Conservation (phyloP, 2,888 invertebrate genomes). For the Ariolimax columbianus region DNA sequence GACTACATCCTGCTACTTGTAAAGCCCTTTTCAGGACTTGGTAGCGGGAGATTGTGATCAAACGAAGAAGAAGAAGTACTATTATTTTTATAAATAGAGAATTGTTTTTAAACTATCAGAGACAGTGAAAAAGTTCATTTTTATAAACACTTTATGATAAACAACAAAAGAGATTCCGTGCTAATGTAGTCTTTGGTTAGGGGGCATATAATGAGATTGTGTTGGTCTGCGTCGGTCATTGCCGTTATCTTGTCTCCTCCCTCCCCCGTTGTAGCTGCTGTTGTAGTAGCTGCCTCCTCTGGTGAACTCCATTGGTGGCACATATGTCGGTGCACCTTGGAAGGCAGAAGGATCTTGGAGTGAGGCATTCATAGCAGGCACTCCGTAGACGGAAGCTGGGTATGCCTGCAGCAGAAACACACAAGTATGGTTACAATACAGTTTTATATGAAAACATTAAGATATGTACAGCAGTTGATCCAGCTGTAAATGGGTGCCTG, state of each 20-base stretch:
- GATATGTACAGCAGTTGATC: too few species aligned
- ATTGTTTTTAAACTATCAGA: too few species aligned
- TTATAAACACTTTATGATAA: too few species aligned
- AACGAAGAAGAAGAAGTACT: too few species aligned
- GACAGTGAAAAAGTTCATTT: too few species aligned
- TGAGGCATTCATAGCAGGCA: constrained; percentile 25
- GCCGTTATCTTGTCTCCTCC: constrained; percentile 83
- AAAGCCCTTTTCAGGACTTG: too few species aligned
- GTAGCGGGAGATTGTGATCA: too few species aligned
- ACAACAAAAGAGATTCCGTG: background rate
- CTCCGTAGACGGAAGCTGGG: constrained; percentile 27
- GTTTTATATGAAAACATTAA: too few species aligned
- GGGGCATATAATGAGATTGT: constrained; percentile 64
- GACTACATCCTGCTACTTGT: too few species aligned
- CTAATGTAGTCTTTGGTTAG: constrained; percentile 55
- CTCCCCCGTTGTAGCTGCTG: constrained; percentile 46
- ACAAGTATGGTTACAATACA: too few species aligned
- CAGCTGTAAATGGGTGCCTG: too few species aligned
- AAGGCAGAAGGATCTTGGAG: constrained; percentile 47
- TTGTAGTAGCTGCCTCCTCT: constrained; percentile 58
- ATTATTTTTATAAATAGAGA: too few species aligned
- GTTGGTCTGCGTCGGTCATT: constrained; percentile 58
- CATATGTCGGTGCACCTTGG: constrained; percentile 45
- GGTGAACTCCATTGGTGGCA: constrained; percentile 65
- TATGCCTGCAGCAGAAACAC: constrained; percentile 37